Evolutionary conservation across 1,140 invertebrate species (phyloP).

Genomic region (Drosophila subobscura): DNA sequence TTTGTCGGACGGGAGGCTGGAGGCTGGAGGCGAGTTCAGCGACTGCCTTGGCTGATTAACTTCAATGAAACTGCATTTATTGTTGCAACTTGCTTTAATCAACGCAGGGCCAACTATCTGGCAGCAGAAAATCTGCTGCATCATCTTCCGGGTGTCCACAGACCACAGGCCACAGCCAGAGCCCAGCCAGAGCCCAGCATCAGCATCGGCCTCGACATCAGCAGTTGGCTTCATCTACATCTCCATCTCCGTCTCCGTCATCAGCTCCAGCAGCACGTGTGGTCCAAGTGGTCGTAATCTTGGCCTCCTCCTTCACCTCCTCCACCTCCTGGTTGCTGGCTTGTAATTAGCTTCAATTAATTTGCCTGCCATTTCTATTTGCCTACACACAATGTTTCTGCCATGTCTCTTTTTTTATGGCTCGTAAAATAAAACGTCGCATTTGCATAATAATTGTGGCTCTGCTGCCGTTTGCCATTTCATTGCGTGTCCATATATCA

Average conservation of each 20-base stretch:
- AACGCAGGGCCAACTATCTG: constrained; percentile 38
- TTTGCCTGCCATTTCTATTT: constrained; percentile 63
- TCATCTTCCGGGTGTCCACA: constrained; percentile 70
- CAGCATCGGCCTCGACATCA: too few relatives aligned
- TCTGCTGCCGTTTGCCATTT: constrained; percentile 35
- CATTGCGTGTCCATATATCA: constrained; percentile 77
- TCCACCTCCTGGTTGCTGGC: constrained; percentile 10
- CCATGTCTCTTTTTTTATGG: constrained; percentile 54
- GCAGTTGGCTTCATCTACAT: too few relatives aligned
- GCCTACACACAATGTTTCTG: constrained; percentile 33
- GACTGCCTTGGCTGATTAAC: constrained; percentile 73
- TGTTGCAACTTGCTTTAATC: constrained; percentile 74
- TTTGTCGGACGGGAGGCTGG: not conserved
- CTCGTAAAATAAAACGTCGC: constrained; percentile 69
- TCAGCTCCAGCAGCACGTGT: constrained; percentile 61
- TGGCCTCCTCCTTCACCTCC: constrained; percentile 4
- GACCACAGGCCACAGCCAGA: not conserved
- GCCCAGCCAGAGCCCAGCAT: not conserved
- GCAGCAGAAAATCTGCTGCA: constrained; percentile 40
- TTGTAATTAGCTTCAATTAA: constrained; percentile 79
- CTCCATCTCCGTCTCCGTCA: not conserved
- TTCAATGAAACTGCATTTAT: constrained; percentile 81
- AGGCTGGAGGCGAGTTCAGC: constrained; percentile 45
- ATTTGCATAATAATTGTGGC: constrained; percentile 70
- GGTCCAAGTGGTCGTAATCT: constrained; percentile 46